phyloP scores from a whole-genome alignment of 30 jellyfish, hydroid and myxozoan genomes.

The Aurelia coerulea region DNA sequence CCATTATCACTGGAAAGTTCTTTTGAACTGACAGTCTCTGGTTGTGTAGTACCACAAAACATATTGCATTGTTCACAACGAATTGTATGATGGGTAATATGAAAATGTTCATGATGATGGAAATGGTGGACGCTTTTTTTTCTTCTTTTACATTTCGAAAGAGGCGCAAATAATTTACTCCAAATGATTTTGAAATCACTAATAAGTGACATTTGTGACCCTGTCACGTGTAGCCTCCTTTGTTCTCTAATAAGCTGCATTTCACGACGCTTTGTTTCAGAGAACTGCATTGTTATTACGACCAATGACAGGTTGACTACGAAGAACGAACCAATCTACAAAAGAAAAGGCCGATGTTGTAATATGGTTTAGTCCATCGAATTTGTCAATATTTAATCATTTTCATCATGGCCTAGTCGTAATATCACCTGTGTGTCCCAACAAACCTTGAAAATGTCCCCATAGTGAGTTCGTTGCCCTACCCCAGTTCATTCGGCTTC shows the following conservation, averaged over 20 bases:
- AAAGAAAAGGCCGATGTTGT: neutral
- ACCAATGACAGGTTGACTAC: conserved; percentile 88
- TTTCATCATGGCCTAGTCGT: too few relatives aligned
- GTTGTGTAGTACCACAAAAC: conserved; percentile 66
- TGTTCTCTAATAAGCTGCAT: conserved; percentile 84
- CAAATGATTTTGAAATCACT: conserved; percentile 75
- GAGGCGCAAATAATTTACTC: conserved; percentile 21
- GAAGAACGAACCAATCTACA: conserved; percentile 95
- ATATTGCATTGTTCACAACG: conserved; percentile 85
- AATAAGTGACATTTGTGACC: conserved; percentile 78
- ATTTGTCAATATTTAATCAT: too few relatives aligned
- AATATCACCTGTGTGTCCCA: too few relatives aligned
- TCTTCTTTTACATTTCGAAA: conserved; percentile 34
- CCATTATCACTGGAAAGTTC: conserved; percentile 53
- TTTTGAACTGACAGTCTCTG: conserved; percentile 63
- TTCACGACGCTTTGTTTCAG: conserved; percentile 94
- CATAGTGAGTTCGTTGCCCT: too few relatives aligned
- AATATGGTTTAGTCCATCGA: too few relatives aligned
- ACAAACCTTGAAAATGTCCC: too few relatives aligned
- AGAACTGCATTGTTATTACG: conserved; percentile 94
- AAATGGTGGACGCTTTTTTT: conserved; percentile 79
- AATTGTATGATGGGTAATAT: conserved; percentile 72
- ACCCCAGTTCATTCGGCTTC: too few relatives aligned
- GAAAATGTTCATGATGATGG: conserved; percentile 92
- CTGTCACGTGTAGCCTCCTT: conserved; percentile 30